Conservation (phyloP, 2,113 vertebrate species). For the Corythaeola cristata region DNA sequence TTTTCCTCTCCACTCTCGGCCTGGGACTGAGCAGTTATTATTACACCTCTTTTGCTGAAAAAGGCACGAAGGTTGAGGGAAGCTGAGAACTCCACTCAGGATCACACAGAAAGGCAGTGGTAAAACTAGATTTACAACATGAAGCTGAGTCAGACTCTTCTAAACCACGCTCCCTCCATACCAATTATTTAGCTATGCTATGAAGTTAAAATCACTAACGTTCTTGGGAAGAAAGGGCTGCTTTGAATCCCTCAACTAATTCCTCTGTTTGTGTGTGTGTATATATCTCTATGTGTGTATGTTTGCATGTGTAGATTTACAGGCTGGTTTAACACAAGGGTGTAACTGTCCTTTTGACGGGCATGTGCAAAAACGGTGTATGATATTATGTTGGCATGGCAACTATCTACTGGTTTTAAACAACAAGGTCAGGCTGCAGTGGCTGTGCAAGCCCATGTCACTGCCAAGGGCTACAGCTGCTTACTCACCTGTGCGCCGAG, state of each 20-base stretch:
- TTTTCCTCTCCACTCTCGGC: not conserved
- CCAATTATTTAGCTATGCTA: not conserved
- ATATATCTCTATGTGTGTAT: rapidly evolving
- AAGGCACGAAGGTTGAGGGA: not conserved
- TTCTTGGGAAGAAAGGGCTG: not conserved
- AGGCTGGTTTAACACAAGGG: not conserved
- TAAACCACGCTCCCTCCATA: not conserved
- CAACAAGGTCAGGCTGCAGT: not conserved
- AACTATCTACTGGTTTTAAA: not conserved
- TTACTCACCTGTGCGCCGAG: not conserved
- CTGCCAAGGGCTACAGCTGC: not conserved
- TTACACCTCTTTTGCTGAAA: not conserved
- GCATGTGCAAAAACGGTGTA: not conserved
- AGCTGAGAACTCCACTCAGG: not conserved
- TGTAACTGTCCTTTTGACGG: not conserved
- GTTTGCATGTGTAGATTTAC: not conserved
- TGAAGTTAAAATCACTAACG: not conserved
- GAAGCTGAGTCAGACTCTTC: conserved; percentile 15
- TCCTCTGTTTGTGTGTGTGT: not conserved
- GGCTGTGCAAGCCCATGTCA: not conserved
- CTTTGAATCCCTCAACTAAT: not conserved
- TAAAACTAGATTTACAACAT: conserved; percentile 18
- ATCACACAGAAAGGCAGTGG: not conserved
- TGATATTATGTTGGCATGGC: not conserved
- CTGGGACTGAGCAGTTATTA: not conserved